phyloP scores from a whole-genome alignment of 2,113 vertebrate species.

The Eptesicus fuscus region DNA sequence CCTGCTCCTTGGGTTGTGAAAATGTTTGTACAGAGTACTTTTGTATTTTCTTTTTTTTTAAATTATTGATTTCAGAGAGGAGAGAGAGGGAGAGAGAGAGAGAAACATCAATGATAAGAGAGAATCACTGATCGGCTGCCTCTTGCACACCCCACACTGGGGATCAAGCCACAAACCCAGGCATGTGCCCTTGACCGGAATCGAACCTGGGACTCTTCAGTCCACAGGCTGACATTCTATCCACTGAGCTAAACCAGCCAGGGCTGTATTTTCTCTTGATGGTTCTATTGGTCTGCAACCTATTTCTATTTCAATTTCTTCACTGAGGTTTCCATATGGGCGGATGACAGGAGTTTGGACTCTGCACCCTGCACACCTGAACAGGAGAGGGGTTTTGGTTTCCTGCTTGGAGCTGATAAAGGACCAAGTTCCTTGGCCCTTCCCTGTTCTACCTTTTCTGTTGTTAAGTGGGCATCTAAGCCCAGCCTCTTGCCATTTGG shows the following conservation, averaged over 20 bases:
- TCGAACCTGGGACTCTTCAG: too few relatives aligned
- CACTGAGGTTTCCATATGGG: background rate
- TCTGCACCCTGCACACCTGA: background rate
- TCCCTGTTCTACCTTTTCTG: background rate
- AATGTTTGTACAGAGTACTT: background rate
- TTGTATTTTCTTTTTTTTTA: background rate
- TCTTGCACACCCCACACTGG: too few relatives aligned
- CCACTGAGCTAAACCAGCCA: too few relatives aligned
- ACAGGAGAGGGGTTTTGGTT: background rate
- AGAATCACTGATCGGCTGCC: too few relatives aligned
- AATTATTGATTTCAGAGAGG: too few relatives aligned
- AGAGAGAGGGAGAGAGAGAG: too few relatives aligned
- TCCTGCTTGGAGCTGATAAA: background rate
- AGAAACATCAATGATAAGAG: too few relatives aligned
- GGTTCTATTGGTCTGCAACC: background rate
- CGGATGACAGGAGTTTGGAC: background rate
- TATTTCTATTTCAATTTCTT: background rate
- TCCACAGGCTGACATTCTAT: too few relatives aligned
- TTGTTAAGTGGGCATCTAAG: background rate
- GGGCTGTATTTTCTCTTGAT: background rate
- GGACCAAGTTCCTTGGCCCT: background rate
- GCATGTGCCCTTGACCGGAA: too few relatives aligned
- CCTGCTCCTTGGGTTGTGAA: background rate
- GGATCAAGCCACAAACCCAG: too few relatives aligned
- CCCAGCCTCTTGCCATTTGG: too few relatives aligned